Evolutionary conservation across 2,888 invertebrate genomes (phyloP), one percentile per base, ranked within the genome.

Genomic region (Yponomeuta cagnagella): DNA sequence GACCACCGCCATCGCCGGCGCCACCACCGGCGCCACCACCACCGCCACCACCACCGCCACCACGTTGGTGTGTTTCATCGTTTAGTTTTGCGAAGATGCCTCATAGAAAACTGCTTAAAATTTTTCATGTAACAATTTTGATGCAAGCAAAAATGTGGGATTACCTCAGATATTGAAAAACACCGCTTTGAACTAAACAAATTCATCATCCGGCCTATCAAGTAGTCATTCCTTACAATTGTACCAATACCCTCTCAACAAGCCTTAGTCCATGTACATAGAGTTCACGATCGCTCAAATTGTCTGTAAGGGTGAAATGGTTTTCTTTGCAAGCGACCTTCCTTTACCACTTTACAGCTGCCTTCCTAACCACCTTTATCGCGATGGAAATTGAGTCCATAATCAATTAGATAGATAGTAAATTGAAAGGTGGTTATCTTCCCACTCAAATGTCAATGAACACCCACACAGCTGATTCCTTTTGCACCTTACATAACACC

Each of bases 401-500:
- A 64, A 2, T 64, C 64, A 30, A 30, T 64, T 64, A 31, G 10
- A 0, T 10, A 23, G 30, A 10, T 64, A 8, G 30, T 64, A 6
- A 23, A 10, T 10, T 30, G 3, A 58, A 58, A 15, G 15, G 12
- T 58, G 2, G 52, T 58, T 58, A 15, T 58, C 52, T 58, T 58
- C 15, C 52, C 15, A 58, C 52, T 58, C 52, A 58, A 43, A 58
- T 31, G 64, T 37, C 48, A 63, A 69, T 33, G 70, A 72, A 71
- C 63, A 72, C 67, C 76, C 74, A 76, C 74, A 85, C 89, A 89
- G 89, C 89, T 90, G 89, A 89, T 88, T 81, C 85, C 82, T 80
- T 77, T 76, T 73, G 82, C 87, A 87, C 86, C 85, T 88, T 87
- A 85, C 83, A 76, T 78, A 76, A 43, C 70, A 66, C 67, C 52